Percentiles rank a stretch among this genome's conserved stretches.
Evolutionary conservation across 2,888 invertebrate genomes (phyloP).

Genomic region (Rhagium mordax): DNA sequence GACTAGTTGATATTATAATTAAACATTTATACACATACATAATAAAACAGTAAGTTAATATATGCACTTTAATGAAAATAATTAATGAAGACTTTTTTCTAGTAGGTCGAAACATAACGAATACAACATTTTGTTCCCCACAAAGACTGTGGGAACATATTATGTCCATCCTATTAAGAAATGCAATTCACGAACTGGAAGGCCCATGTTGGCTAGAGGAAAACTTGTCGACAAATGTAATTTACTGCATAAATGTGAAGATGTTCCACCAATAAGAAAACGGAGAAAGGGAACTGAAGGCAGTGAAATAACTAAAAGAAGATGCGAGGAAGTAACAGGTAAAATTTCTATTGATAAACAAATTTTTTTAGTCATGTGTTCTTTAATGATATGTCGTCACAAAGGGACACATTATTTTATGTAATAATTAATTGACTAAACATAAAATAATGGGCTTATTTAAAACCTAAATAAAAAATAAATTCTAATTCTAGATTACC

Average conservation of each 20-base stretch:
- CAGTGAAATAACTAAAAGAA: background rate
- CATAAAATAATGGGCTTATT: background rate
- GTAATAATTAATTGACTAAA: background rate
- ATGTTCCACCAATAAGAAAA: background rate
- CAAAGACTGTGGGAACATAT: background rate
- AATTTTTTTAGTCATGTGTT: background rate
- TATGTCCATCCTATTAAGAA: background rate
- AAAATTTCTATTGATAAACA: background rate
- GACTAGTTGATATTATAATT: constrained; percentile 15
- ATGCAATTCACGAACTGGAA: background rate
- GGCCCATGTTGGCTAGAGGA: background rate
- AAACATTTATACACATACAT: constrained; percentile 19
- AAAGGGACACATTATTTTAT: too few species aligned
- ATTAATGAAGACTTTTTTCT: background rate
- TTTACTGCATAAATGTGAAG: background rate
- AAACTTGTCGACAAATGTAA: background rate
- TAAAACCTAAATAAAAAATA: background rate
- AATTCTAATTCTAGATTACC: constrained; percentile 14
- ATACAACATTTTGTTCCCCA: background rate
- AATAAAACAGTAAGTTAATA: constrained; percentile 15
- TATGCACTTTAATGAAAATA: background rate
- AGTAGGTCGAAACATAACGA: background rate
- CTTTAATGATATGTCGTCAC: too few species aligned
- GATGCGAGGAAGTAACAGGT: background rate
- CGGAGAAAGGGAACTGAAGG: background rate